Evolutionary conservation across 2,113 vertebrate genomes (phyloP).

Genomic region (Brachirus orientalis): DNA sequence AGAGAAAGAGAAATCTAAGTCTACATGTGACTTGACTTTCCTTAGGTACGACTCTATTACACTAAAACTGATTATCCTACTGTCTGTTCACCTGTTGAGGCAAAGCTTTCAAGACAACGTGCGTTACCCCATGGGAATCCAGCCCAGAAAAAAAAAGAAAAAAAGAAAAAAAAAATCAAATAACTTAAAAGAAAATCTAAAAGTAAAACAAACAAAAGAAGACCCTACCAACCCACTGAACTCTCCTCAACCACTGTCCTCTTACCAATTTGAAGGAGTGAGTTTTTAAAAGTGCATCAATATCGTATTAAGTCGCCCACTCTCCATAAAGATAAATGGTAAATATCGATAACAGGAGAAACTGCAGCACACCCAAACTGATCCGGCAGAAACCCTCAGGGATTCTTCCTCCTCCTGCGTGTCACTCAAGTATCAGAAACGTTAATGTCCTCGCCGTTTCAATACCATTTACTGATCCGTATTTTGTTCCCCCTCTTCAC

Average conservation of each 20-base stretch:
- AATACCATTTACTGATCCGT: constrained; percentile 14
- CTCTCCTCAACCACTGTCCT: constrained; percentile 63
- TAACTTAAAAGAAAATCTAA: constrained; percentile 77
- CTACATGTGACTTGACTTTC: constrained; percentile 65
- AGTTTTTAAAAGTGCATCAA: constrained; percentile 82
- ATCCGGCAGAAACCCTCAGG: constrained; percentile 5
- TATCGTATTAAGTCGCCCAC: constrained; percentile 58
- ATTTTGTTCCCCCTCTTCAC: constrained; percentile 3
- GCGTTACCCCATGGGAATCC: constrained; percentile 78
- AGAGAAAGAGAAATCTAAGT: constrained; percentile 38
- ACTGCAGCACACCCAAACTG: constrained; percentile 34
- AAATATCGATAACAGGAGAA: constrained; percentile 48
- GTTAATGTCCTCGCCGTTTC: constrained; percentile 22
- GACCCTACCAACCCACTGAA: constrained; percentile 77
- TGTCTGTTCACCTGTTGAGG: constrained; percentile 68
- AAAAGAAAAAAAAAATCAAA: constrained; percentile 70
- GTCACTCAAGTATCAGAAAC: constrained; percentile 50
- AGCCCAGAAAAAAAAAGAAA: constrained; percentile 79
- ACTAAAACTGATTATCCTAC: constrained; percentile 72
- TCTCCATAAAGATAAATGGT: constrained; percentile 38
- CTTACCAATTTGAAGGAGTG: constrained; percentile 73
- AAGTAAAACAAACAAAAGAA: constrained; percentile 50
- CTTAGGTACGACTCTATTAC: constrained; percentile 74
- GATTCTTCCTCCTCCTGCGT: constrained; percentile 10
- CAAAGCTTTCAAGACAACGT: constrained; percentile 71